phyloP scores from a whole-genome alignment of 2,888 invertebrate species.

The Seira sanloemensis region DNA sequence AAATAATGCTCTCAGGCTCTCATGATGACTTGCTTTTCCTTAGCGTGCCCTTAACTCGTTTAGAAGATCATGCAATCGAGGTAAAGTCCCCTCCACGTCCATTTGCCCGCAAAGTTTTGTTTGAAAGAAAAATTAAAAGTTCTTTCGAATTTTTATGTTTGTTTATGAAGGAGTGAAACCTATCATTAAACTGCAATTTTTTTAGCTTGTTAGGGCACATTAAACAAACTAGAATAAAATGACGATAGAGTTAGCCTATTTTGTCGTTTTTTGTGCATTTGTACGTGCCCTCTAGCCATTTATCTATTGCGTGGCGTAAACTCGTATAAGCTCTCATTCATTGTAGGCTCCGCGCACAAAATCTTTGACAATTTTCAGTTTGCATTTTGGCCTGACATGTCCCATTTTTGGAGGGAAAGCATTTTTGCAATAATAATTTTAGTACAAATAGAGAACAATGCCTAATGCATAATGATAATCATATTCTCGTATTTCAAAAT shows the following conservation, averaged over 20 bases:
- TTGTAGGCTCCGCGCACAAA: too few relatives aligned
- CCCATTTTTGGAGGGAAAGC: neutral
- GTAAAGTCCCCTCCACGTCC: too few relatives aligned
- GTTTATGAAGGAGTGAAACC: neutral
- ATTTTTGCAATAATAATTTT: too few relatives aligned
- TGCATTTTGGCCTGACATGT: neutral
- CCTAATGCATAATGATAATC: too few relatives aligned
- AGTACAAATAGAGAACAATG: too few relatives aligned
- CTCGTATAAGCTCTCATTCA: too few relatives aligned
- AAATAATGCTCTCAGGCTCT: too few relatives aligned
- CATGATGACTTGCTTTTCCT: too few relatives aligned
- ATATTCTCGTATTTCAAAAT: neutral
- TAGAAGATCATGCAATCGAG: too few relatives aligned
- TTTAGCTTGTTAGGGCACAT: neutral
- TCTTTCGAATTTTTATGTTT: neutral
- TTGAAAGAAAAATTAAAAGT: neutral
- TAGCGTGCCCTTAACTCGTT: too few relatives aligned
- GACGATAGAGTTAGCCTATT: constrained; percentile 12
- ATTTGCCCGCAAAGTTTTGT: neutral
- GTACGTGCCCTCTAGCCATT: neutral
- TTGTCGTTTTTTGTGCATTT: neutral
- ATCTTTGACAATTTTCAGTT: neutral
- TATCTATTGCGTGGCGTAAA: neutral
- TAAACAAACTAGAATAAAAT: neutral
- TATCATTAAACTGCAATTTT: constrained; percentile 21